Base-by-base conservation (phyloP, 2,888 invertebrate genomes). In the Lingula anatina region DNA sequence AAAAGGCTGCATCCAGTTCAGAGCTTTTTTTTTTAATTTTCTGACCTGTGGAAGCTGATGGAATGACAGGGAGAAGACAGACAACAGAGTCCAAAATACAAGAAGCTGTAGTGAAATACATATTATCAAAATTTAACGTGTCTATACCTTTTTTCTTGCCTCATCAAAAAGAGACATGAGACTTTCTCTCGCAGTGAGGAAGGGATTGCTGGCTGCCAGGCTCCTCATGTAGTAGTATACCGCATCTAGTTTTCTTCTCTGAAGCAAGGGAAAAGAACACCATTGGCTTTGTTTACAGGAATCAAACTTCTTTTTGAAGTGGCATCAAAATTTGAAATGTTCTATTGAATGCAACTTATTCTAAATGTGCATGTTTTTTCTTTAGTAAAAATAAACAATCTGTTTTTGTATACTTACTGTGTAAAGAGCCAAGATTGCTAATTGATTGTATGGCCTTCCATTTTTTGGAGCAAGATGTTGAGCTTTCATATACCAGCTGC, bases 141-240 rank as follows among this genome's bases (percentile, higher is more conserved):
- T 88, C 86, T 31, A 44, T 52, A 75, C 76, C 72, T 90, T 94
- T 79, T 89, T 93, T 45, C 91, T 84, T 64, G 89, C 90, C 78
- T 95, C 94, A 76, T 95, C 92, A 75, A 94, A 93, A 51, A 95
- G 80, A 15, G 87, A 85, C 64, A 88, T 83, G 24, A 96, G 81
- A 78, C 88, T 88, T 80, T 95, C 93, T 61, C 87, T 84, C n/a
- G 94, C 93, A 1, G 93, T 90, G 59, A 86, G 85, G 72, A 93
- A 89, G 2, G 94, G 90, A 83, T 92, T 93, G 38, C 92, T 90
- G 50, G 93, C 89, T 84, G 92, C 89, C 63, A 95, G 81, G 78
- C 94, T 93, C 65, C 95, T 84, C 88, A 93, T 91, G 74, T 93
- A 94, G 78, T 89, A 94, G 78, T 94, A 96, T 5, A 95, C 90